Evolutionary conservation across 2,888 invertebrate species (phyloP), one percentile per base, ranked within the genome.

Genomic region (Lymantria monacha): DNA sequence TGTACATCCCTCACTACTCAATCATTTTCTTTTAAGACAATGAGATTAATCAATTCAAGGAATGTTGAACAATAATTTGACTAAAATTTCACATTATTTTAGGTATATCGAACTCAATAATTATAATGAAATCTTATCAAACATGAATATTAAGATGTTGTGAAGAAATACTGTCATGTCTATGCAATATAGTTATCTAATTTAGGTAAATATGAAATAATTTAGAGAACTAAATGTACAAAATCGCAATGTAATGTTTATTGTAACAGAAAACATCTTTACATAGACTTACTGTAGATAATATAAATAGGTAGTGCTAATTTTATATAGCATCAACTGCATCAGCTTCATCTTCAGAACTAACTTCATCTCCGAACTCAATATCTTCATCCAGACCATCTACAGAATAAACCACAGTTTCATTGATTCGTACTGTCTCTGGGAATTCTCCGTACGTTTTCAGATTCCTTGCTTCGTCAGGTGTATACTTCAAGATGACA

Each of bases 391-490:
- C 98, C 79, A 97, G 95, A 72, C 97, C 98, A 87, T 97, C 97
- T 79, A 97, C 97, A 65, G 97, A 96, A 84, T 98, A 98, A 60
- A 97, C 97, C 74, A 97, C 97, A 63, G 97, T 97, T 82, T 98
- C 98, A 87, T 98, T 98, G 93, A 99, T 98, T 86, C 98, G 97
- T 69, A 97, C 97, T 75, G 97, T 97, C 93, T 99, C 99, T 54
- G 99, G 99, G 91, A 99, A 97, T 93, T 99, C 98, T 76, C 99
- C 99, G 76, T 99, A 99, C 38, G 98, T 97, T 92, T 99, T 99
- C 82, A 99, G 93, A 93, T 99, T 99, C 83, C 99, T 95, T 44
- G 99, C 99, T 92, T 99, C 99, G 84, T 99, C 99, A 30, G 99
- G 97, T 61, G 99, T 99, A 85, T 99, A 99, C 91, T 99, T 99